These are phyloP conservation scores for Anthonomus grandis DNA, from an alignment of 1,140 invertebrate genomes.

Conservation along the genomic window DNA sequence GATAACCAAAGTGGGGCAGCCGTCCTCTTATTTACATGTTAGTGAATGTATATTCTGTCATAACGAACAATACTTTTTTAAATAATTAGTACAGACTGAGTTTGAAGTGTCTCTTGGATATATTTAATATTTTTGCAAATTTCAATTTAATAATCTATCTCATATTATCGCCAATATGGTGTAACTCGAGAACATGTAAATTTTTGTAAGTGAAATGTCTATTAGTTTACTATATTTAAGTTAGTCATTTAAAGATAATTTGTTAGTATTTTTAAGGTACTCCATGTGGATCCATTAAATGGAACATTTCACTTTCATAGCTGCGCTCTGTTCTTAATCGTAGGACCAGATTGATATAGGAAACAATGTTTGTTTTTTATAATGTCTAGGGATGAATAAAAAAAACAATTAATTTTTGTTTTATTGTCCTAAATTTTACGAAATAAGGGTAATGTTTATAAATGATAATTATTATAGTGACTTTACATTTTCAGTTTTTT, in stretches of 20 bases:
- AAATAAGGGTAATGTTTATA: not conserved
- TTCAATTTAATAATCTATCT: too few species aligned
- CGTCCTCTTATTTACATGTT: not conserved
- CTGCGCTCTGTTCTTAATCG: slow-evolving; percentile 45
- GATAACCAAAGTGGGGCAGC: slow-evolving; percentile 16
- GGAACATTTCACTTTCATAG: slow-evolving; percentile 38
- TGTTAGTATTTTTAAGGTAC: slow-evolving; percentile 27
- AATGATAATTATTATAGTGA: not conserved
- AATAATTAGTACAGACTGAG: too few species aligned
- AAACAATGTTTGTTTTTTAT: slow-evolving; percentile 49
- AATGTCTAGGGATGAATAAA: slow-evolving; percentile 35
- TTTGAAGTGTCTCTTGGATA: too few species aligned
- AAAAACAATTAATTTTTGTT: slow-evolving; percentile 3
- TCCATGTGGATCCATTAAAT: slow-evolving; percentile 34
- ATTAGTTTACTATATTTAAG: slow-evolving; percentile 15
- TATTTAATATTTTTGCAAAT: too few species aligned
- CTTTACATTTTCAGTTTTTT: too few species aligned
- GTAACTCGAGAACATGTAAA: slow-evolving; percentile 12
- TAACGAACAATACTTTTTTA: slow-evolving; percentile 7
- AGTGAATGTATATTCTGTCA: too few species aligned
- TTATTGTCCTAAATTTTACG: not conserved
- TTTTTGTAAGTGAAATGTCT: slow-evolving; percentile 32
- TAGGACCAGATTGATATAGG: slow-evolving; percentile 43
- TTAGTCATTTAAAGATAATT: slow-evolving; percentile 6
- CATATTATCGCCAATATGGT: too few species aligned